Base-by-base conservation (phyloP, 2,888 invertebrate species). In the Tenodera sinensis region DNA sequence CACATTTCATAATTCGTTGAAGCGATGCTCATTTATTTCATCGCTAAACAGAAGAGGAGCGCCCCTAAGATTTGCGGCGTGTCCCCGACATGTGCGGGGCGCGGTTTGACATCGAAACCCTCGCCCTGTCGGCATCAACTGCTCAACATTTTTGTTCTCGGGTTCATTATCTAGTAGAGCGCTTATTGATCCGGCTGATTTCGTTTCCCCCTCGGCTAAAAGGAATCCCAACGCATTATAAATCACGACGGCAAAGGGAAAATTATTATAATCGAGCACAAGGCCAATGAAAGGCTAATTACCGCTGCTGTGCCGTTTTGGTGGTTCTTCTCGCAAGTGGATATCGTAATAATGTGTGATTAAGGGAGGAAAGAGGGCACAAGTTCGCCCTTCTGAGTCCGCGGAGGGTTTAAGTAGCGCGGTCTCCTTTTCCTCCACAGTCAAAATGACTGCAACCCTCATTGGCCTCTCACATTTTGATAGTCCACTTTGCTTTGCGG, bases 221-320 rank as follows among this genome's bases (percentile, higher is more conserved):
- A 86, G 86, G 81, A 86, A 71, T 86, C 81, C 28, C 25, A 54
- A 20, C 27, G 27, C 81, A 86, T 86, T 86, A 81, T 86, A 86
- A 86, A 86, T 86, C 81, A 86, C 47, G n/a, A 86, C 28, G 86
- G 86, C 12, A 47, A 30, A 84, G 81, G 34, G 81, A 47, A 88
- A 88, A 85, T 88, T 88, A 88, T n/a, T 82, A 30, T 84, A 88
- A 88, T 88, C 84, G 84, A 84, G 81, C 54, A 71, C 54, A 84
- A 28, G 88, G 28, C 54, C 25, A 71, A 86, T 71, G 28, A 86
- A 28, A 86, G 28, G 71, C 28, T 71, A 86, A 86, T 86, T 86
- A 86, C 8, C 12, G 25, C 6, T 85, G 54, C 85, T 71, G 6
- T 15, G 34, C 20, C 34, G 34, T 34, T n/a, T 84, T 30, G 34